Percentiles rank a stretch among this genome's conserved stretches.
These are phyloP conservation scores for Sesamia nonagrioides DNA, from an alignment of 1,140 invertebrate genomes.

Conservation along the genomic window DNA sequence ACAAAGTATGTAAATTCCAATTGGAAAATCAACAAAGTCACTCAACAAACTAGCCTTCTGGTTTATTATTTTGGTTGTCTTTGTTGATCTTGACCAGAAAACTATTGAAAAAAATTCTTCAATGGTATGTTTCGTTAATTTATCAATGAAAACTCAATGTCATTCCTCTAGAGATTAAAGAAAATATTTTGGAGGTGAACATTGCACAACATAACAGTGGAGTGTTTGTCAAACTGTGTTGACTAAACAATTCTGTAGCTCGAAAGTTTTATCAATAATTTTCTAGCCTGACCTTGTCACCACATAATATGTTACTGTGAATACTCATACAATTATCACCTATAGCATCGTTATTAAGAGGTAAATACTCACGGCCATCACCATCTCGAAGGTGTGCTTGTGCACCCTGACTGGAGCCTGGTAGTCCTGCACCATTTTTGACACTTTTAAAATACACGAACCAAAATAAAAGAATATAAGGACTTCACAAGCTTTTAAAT, in stretches of 20 bases:
- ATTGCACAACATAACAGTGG: slow-evolving; percentile 24
- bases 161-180: not conserved
- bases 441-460: slow-evolving; percentile 59
- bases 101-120: not conserved
- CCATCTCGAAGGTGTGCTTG: slow-evolving; percentile 98
- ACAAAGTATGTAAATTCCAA: not conserved
- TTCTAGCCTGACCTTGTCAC: slow-evolving; percentile 23
- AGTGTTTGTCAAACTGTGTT: slow-evolving; percentile 34
- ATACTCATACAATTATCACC: slow-evolving; percentile 11
- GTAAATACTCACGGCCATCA: slow-evolving; percentile 96
- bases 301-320: not conserved
- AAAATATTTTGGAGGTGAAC: slow-evolving; percentile 27
- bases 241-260: slow-evolving; percentile 10
- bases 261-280: slow-evolving; percentile 16
- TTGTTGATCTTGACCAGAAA: too few relatives aligned
- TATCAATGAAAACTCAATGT: slow-evolving; percentile 15
- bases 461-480: slow-evolving; percentile 66
- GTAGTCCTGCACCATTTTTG: slow-evolving; percentile 98
- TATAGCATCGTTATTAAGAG: not conserved
- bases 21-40: not conserved
- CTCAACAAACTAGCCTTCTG: not conserved
- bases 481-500: slow-evolving; percentile 66
- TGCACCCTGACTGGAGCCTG: slow-evolving; percentile 98
- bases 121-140: not conserved
- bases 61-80: too few relatives aligned